A percentile compares a stretch with the other conserved stretches of the same genome.
These are phyloP conservation scores for Mesoligia furuncula DNA, from an alignment of 2,888 invertebrate genomes.

Conservation along the genomic window DNA sequence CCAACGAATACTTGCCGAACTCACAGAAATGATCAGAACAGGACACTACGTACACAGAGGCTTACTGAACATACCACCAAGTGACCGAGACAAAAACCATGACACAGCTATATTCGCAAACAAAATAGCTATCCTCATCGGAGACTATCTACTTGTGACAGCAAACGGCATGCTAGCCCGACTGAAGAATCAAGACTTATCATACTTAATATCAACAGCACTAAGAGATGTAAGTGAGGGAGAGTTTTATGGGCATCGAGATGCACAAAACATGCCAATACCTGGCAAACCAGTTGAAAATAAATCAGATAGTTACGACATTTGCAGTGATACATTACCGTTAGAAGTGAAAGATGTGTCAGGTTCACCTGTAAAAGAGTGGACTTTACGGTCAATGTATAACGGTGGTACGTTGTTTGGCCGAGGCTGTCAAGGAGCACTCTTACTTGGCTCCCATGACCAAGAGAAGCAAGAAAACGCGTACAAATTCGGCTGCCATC, in stretches of 20 bases:
- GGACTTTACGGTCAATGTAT: constrained; percentile 93
- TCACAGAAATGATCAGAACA: constrained; percentile 97
- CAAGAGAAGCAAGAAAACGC: constrained; percentile 93
- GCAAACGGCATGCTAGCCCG: constrained; percentile 95
- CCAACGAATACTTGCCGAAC: constrained; percentile 90
- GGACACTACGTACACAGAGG: constrained; percentile 95
- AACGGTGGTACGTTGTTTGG: constrained; percentile 92
- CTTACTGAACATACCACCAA: constrained; percentile 83
- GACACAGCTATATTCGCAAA: constrained; percentile 96
- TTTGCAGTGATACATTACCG: constrained; percentile 81
- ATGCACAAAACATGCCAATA: constrained; percentile 93
- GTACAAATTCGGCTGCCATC: constrained; percentile 94
- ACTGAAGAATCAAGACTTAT: constrained; percentile 93
- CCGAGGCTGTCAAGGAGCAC: constrained; percentile 95
- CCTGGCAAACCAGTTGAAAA: constrained; percentile 90
- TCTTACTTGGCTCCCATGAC: constrained; percentile 93
- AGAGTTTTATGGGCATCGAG: constrained; percentile 94
- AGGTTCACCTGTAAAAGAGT: constrained; percentile 92
- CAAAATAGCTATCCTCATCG: constrained; percentile 96
- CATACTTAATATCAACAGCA: constrained; percentile 95
- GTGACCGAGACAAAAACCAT: constrained; percentile 88
- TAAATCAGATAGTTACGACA: constrained; percentile 74
- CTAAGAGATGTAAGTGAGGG: constrained; percentile 95
- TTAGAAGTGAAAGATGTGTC: constrained; percentile 80
- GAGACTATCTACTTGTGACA: constrained; percentile 95